Conservation (phyloP, 2,888 invertebrate genomes). For the Tetranychus piercei region DNA sequence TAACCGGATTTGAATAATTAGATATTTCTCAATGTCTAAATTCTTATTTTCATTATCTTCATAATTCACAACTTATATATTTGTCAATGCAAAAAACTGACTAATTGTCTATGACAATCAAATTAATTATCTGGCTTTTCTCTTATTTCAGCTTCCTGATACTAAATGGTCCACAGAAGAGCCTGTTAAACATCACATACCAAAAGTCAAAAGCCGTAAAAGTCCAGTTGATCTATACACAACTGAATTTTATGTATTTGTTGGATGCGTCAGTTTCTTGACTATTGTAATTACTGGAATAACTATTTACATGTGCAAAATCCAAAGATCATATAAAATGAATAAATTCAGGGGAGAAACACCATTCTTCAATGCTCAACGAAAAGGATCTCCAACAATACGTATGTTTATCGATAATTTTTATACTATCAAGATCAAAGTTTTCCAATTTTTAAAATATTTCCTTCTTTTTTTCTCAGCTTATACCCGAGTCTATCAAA, state of each 20-base stretch:
- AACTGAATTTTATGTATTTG: constrained; percentile 47
- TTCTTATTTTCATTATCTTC: no score
- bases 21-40: neutral
- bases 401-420: neutral
- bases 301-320: constrained; percentile 53
- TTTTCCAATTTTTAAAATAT: neutral
- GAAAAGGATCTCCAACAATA: constrained; percentile 18
- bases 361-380: constrained; percentile 23
- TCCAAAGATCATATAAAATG: constrained; percentile 51
- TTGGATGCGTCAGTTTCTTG: constrained; percentile 55
- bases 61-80: no score
- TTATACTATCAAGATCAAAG: neutral
- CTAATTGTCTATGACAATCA: neutral
- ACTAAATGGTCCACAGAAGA: constrained; percentile 19
- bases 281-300: constrained; percentile 48
- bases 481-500: neutral
- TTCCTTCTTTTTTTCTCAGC: neutral
- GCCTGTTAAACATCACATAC: neutral
- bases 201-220: constrained; percentile 4
- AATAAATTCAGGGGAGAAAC: constrained; percentile 42
- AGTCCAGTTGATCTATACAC: constrained; percentile 18
- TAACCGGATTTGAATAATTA: neutral
- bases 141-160: neutral
- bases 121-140: neutral
- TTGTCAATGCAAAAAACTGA: no score